Evolutionary conservation across 2,888 invertebrate species (phyloP).

Genomic region (Mythimna vitellina): DNA sequence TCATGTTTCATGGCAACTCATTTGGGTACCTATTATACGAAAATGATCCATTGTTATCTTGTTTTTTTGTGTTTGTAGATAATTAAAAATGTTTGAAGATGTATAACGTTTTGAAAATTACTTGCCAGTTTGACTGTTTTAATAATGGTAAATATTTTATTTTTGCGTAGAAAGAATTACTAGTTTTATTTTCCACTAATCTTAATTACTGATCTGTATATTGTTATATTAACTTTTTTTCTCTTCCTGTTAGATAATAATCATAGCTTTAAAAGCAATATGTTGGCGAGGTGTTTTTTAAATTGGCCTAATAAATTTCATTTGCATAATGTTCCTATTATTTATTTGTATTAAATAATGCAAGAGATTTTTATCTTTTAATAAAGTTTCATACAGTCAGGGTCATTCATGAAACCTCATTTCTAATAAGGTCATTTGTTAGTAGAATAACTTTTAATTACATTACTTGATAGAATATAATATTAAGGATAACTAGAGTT

Average conservation of each 20-base stretch:
- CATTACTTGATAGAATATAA: slow-evolving; percentile 7
- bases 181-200: not conserved
- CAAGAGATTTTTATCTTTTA: slow-evolving; percentile 18
- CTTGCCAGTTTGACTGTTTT: not conserved
- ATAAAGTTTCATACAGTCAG: slow-evolving; percentile 23
- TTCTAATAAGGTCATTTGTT: slow-evolving; percentile 46
- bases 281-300: slow-evolving; percentile 3
- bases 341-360: slow-evolving; percentile 22
- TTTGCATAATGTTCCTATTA: slow-evolving; percentile 4
- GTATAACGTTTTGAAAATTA: not conserved
- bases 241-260: not conserved
- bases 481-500: slow-evolving; percentile 11
- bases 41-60: slow-evolving; percentile 8
- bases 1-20: slow-evolving; percentile 14
- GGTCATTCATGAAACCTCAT: slow-evolving; percentile 51
- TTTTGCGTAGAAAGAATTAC: slow-evolving; percentile 3
- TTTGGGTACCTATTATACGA: not conserved
- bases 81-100: slow-evolving; percentile 2
- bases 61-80: not conserved
- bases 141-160: not conserved
- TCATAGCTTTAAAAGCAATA: slow-evolving; percentile 7
- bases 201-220: slow-evolving; percentile 4
- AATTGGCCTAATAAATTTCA: slow-evolving; percentile 3
- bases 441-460: slow-evolving; percentile 32
- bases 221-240: slow-evolving; percentile 1